Conservation (phyloP, 2,113 vertebrate species). For the Anas platyrhynchos region DNA sequence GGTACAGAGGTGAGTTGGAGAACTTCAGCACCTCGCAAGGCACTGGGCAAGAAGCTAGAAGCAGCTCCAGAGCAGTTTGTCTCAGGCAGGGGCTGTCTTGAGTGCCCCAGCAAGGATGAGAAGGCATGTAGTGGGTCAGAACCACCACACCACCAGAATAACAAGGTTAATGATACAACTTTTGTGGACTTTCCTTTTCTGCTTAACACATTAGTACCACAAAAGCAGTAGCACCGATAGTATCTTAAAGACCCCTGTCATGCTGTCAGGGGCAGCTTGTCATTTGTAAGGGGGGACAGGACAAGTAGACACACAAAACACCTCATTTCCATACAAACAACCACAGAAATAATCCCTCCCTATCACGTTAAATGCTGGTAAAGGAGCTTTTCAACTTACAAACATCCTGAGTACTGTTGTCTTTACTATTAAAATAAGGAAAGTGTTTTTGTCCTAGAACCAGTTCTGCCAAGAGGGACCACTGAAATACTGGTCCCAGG, state of each 20-base stretch:
- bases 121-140: not conserved
- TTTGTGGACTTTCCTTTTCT: not conserved
- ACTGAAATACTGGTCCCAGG: not conserved
- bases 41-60: not conserved
- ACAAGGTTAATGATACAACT: not conserved
- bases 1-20: accelerated
- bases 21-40: not conserved
- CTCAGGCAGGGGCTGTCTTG: not conserved
- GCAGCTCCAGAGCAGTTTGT: not conserved
- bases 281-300: not conserved
- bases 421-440: not conserved
- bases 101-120: not conserved
- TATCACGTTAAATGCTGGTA: not conserved
- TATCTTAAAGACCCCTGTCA: not conserved
- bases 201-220: not conserved
- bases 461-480: not conserved
- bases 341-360: not conserved
- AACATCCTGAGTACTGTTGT: not conserved
- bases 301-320: not conserved
- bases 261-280: not conserved
- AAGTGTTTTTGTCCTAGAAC: not conserved
- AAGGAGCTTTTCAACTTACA: not conserved
- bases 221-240: not conserved
- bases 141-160: not conserved
- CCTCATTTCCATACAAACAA: not conserved